phyloP scores from a whole-genome alignment of 2,888 invertebrate genomes.

The Formica aserva region DNA sequence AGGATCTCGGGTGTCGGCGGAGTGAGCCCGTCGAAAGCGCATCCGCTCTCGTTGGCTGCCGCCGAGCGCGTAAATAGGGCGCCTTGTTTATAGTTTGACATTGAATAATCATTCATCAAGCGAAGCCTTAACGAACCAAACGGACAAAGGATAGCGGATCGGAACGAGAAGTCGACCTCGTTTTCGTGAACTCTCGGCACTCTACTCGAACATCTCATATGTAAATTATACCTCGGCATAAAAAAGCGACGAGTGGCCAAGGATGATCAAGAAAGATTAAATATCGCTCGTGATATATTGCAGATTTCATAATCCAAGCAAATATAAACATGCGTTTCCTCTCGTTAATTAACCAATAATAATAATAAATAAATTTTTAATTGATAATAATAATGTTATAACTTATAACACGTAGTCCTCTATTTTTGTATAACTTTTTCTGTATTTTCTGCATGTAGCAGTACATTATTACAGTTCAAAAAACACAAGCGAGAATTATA shows the following conservation, averaged over 20 bases:
- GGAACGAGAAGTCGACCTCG: conserved; percentile 56
- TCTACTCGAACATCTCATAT: neutral
- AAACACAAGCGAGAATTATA: neutral
- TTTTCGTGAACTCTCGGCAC: conserved; percentile 51
- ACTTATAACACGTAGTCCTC: neutral
- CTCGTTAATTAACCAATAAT: neutral
- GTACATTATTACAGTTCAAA: too few relatives aligned
- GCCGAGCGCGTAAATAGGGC: conserved; percentile 66
- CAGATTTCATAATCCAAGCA: neutral
- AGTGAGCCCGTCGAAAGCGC: conserved; percentile 64
- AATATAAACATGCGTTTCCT: neutral
- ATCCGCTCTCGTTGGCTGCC: conserved; percentile 56
- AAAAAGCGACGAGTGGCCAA: conserved; percentile 25
- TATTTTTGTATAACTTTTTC: neutral
- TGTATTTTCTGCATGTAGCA: neutral
- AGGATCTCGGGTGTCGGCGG: conserved; percentile 50
- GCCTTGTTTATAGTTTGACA: conserved; percentile 67
- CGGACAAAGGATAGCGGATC: conserved; percentile 60
- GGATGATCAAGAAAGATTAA: neutral
- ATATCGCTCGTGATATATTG: neutral
- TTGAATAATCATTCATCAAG: conserved; percentile 73
- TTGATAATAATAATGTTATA: neutral
- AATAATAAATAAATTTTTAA: neutral
- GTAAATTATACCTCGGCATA: conserved; percentile 17
- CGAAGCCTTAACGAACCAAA: conserved; percentile 68